Conservation (phyloP, 1,140 invertebrate genomes). For the Stegodyphus mimosarum region DNA sequence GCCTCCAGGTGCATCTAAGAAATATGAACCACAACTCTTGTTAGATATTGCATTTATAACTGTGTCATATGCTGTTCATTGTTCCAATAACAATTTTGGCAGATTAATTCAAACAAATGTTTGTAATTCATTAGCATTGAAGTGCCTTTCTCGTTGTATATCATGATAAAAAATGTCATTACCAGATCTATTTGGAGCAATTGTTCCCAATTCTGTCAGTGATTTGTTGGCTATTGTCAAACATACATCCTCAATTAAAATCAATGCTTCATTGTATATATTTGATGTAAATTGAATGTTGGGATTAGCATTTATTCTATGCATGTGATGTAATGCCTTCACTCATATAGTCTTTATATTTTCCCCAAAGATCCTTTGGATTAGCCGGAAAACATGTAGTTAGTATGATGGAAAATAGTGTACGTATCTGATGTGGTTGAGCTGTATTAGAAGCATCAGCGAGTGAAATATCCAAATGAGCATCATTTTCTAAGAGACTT, state of each 20-base stretch:
- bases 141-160: conserved; percentile 52
- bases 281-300: conserved; percentile 38
- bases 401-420: conserved; percentile 1
- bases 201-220: conserved; percentile 46
- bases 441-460: not conserved
- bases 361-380: not conserved
- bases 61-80: conserved; percentile 10
- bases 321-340: conserved; percentile 30
- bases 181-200: conserved; percentile 48
- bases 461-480: not conserved
- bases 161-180: not conserved
- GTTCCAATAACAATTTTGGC: conserved; percentile 2
- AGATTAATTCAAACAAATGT: conserved; percentile 28
- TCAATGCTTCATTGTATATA: conserved; percentile 63
- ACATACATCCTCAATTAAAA: conserved; percentile 66
- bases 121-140: conserved; percentile 26
- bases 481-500: too few species aligned
- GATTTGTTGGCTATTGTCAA: conserved; percentile 18
- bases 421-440: not conserved
- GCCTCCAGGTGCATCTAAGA: conserved; percentile 14
- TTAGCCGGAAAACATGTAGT: conserved; percentile 1
- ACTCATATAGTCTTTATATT: not conserved
- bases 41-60: conserved; percentile 18
- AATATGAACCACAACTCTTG: not conserved
- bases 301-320: conserved; percentile 32